Base-by-base conservation (phyloP, 2,888 invertebrate species). In the Dolichomitus sp. region DNA sequence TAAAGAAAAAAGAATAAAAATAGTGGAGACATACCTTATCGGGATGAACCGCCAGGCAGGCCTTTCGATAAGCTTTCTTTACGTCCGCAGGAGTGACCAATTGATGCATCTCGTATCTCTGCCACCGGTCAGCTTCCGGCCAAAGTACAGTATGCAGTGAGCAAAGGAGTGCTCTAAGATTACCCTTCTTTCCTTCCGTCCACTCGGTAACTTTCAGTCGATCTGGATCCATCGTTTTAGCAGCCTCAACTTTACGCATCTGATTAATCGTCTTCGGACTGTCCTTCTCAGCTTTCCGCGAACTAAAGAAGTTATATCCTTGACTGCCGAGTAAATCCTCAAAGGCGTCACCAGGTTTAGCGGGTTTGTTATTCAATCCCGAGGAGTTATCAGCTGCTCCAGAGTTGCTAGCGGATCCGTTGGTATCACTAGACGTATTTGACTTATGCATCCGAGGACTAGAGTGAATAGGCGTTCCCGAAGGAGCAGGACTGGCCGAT, bases 11-110 rank as follows among this genome's bases (percentile, higher is more conserved):
- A 42, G 1, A 59, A 17, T 63, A 9, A n/a, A 61, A 61, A 19
- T 3, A 40, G n/a, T 6, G 14, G 0, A 30, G 9, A 11, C 40
- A 1, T 94, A 99, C 99, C 96, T 99, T 99, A 93, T 99, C 99
- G 0, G 99, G 99, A 95, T 99, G 99, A 52, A 99, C 99, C 69
- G 98, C 98, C 54, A 99, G 95, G 87, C 99, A 99, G 7, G 99
- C 99, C 93, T 97, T 98, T 72, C 99, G 95, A 93, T 99, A 99
- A 88, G 97, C 96, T 91, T 99, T 98, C 94, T 99, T 99, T 74
- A 99, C 99, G 94, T 99, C 98, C 0, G 97, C 96, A 2, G 98
- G 95, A 0, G 98, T 95, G 30, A 99, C 98, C 52, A 99, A 95
- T 87, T 99, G 98, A 90, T 98, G 97, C 99, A 99, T 99, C 91